These are phyloP conservation scores for Furnarius figulus DNA, from an alignment of 2,113 vertebrate species.

Conservation along the genomic window DNA sequence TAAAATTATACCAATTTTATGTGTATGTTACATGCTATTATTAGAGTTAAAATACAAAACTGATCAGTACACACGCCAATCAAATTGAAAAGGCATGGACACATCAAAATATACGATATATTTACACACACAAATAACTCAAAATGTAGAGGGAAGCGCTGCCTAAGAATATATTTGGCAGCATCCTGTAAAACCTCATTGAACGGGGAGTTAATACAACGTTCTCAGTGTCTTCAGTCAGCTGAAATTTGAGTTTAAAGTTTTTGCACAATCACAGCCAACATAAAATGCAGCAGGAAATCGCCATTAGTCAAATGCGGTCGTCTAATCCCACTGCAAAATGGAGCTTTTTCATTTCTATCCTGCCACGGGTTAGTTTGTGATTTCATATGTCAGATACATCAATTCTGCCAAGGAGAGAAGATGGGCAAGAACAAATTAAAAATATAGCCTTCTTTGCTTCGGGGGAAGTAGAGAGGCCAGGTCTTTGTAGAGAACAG, in stretches of 20 bases:
- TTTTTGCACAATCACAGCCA: constrained; percentile 58
- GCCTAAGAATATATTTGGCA: constrained; percentile 1
- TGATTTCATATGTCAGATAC: constrained; percentile 73
- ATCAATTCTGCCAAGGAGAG: constrained; percentile 69
- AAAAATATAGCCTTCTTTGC: constrained; percentile 47
- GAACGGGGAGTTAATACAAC: constrained; percentile 8
- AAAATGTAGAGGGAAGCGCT: background rate
- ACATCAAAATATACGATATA: background rate
- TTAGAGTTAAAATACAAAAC: background rate
- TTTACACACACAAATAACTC: background rate
- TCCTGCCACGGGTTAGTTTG: constrained; percentile 76
- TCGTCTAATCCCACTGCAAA: constrained; percentile 74
- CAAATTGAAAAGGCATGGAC: background rate
- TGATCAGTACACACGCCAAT: background rate
- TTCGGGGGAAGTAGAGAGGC: background rate
- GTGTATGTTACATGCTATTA: background rate
- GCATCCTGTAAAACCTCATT: constrained; percentile 12
- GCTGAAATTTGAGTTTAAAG: constrained; percentile 62
- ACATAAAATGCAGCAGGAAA: constrained; percentile 70
- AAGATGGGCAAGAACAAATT: constrained; percentile 52
- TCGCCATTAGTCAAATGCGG: constrained; percentile 69
- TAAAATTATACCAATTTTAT: background rate
- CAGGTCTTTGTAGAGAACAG: constrained; percentile 28
- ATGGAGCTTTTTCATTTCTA: constrained; percentile 72
- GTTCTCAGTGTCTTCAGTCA: constrained; percentile 26